Evolutionary conservation across 2,113 vertebrate species (phyloP).

Genomic region (Cinclus mexicanus): DNA sequence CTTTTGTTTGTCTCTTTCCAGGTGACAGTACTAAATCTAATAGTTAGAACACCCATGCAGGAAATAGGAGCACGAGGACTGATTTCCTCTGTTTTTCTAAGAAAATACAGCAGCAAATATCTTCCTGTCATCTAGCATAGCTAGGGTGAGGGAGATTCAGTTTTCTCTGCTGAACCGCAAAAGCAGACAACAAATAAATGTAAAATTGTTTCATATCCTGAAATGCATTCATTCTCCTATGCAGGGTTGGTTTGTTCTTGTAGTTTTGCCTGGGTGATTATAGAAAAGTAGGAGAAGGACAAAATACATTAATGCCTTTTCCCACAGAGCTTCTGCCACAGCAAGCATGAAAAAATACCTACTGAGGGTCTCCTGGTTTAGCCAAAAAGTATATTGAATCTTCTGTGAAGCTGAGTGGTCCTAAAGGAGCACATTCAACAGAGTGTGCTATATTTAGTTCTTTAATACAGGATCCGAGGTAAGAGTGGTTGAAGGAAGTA

Average conservation of each 20-base stretch:
- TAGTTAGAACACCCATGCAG: neutral
- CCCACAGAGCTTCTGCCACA: neutral
- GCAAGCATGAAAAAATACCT: neutral
- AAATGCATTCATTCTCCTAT: neutral
- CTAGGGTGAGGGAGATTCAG: neutral
- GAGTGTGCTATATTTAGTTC: neutral
- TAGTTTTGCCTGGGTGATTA: neutral
- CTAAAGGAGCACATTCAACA: neutral
- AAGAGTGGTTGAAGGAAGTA: neutral
- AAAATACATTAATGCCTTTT: neutral
- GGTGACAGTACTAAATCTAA: neutral
- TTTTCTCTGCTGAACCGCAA: neutral
- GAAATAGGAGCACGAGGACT: neutral
- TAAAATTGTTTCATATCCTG: neutral
- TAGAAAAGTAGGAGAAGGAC: neutral
- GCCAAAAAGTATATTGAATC: neutral
- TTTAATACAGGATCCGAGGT: neutral
- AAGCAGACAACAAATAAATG: neutral
- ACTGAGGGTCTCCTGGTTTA: neutral
- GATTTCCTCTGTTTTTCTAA: neutral
- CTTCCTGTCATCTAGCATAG: neutral
- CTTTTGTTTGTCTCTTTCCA: neutral
- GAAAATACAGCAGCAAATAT: neutral
- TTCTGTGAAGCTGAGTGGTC: neutral
- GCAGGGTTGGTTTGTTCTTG: neutral